Conservation (phyloP, 2,113 vertebrate species). For the Reinhardtius hippoglossoides region DNA sequence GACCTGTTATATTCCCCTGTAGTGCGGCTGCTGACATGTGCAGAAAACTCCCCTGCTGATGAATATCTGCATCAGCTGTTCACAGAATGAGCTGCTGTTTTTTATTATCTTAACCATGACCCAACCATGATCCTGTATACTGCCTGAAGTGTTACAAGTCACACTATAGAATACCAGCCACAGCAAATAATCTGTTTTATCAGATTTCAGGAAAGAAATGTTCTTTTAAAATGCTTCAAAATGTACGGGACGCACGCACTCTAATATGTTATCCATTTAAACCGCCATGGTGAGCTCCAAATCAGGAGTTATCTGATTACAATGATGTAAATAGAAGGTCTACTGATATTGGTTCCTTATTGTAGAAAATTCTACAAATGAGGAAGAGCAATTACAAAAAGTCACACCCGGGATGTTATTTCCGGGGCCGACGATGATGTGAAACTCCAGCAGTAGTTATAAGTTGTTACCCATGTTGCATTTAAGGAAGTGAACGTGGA, state of each 20-base stretch:
- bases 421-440: too few relatives aligned
- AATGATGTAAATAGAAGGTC: too few relatives aligned
- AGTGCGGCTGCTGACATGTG: slow-evolving; percentile 27
- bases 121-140: not conserved
- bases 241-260: not conserved
- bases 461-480: too few relatives aligned
- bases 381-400: too few relatives aligned
- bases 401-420: too few relatives aligned
- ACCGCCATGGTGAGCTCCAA: too few relatives aligned
- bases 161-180: not conserved
- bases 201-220: not conserved
- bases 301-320: too few relatives aligned
- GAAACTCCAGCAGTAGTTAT: too few relatives aligned
- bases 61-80: slow-evolving; percentile 53
- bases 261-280: too few relatives aligned
- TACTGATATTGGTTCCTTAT: too few relatives aligned
- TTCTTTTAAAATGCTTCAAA: not conserved
- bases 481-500: too few relatives aligned
- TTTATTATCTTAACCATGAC: not conserved
- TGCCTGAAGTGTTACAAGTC: not conserved
- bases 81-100: slow-evolving; percentile 3
- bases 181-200: not conserved
- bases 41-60: slow-evolving; percentile 53
- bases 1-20: slow-evolving; percentile 4
- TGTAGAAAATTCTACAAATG: too few relatives aligned